Evolutionary conservation across 2,797 vertebrate species (phyloP), one percentile per base, ranked within the genome.

Genomic region (Hypotaenidia philippensis): DNA sequence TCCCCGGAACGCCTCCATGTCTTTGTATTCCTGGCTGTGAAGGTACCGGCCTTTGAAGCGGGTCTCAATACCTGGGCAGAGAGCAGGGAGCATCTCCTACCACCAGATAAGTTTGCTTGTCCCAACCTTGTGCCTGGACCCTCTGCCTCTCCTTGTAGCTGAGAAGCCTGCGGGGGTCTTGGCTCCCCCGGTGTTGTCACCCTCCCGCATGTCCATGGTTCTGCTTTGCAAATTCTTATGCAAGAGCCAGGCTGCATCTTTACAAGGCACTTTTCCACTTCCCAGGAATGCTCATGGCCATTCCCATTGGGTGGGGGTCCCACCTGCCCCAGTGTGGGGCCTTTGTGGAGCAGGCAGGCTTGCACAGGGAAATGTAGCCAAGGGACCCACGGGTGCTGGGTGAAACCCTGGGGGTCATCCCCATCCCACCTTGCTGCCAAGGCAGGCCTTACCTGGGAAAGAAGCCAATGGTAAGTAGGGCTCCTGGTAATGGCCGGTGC

Each of bases 11-110:
- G 81, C 93, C 50, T 98, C 97, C n/a, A 96, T 95, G 5, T 98
- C 97, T 97, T 96, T 99, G 91, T 99, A 99, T 15, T 99, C 98
- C 97, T 84, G 97, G 93, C 99, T 99, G 97, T 99, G 99, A 40
- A 97, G 87, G 85, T 96, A 96, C 86, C 60, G 97, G 14, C 99
- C 99, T 93, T 97, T 94, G 96, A 99, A 99, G 3, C 65, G 95
- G 31, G 98, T 98, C 31, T 89, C 23, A 26, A 98, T 97, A 68
- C 99, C 99, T 99, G 87, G 45, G 65, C 60, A 94, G 80, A 94
- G 27, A 94, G 59, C 63, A 56, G 47, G n/a, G 53, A 91, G 20
- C 50, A 31, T 57, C 31, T 92, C 65, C 76, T 83, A 27, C 57
- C 57, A 21, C 45, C 55, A 57, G 49, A 18, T 22, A 40, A 5